A percentile compares a stretch with the other conserved stretches of the same genome.
Conservation (phyloP, 1,140 invertebrate species). For the Maconellicoccus hirsutus region DNA sequence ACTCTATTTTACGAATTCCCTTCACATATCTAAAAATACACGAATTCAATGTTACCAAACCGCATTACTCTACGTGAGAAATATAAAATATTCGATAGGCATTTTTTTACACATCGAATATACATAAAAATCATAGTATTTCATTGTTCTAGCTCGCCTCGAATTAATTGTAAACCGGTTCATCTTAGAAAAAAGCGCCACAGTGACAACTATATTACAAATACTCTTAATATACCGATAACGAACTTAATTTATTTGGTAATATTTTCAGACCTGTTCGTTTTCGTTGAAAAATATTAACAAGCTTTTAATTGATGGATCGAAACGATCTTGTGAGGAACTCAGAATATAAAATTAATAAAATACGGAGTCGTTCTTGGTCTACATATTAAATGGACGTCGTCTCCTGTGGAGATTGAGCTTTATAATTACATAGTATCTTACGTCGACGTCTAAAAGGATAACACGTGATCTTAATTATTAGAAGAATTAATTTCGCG, state of each 20-base stretch:
- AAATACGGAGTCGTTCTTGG: neutral
- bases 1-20: no score
- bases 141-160: neutral
- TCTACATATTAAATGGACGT: neutral
- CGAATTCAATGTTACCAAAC: no score
- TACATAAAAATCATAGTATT: neutral
- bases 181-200: neutral
- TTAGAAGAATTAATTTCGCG: neutral
- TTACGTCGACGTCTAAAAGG: neutral
- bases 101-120: no score
- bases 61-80: no score
- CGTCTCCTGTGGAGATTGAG: neutral
- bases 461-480: neutral
- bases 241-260: neutral
- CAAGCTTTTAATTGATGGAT: neutral
- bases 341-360: neutral
- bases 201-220: conserved; percentile 2
- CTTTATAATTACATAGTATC: no score
- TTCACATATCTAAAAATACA: no score
- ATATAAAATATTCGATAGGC: no score
- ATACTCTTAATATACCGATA: neutral
- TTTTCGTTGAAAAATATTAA: neutral
- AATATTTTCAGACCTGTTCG: neutral
- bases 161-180: neutral
- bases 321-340: neutral